A percentile compares a stretch with the other conserved stretches of the same genome.
These are phyloP conservation scores for Hexactinellida sp. DNA, from an alignment of 37 sponge, comb jelly and placozoan species.

Conservation along the genomic window DNA sequence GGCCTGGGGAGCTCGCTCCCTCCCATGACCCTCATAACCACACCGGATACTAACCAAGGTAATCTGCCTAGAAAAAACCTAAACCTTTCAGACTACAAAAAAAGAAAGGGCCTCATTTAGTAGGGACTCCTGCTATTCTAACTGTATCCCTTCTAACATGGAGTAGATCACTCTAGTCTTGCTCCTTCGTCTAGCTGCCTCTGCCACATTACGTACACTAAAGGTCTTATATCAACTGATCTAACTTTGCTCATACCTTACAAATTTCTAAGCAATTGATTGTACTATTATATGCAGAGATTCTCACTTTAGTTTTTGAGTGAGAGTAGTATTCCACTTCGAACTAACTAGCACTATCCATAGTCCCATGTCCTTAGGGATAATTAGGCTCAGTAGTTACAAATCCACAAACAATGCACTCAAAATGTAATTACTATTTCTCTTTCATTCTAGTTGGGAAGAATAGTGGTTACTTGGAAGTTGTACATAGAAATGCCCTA, in stretches of 20 bases:
- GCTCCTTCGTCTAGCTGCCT: background rate
- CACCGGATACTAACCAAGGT: conserved; percentile 24
- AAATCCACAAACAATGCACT: background rate
- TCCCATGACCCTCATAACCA: background rate
- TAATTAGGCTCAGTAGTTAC: background rate
- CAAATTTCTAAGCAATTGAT: background rate
- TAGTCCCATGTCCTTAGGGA: background rate
- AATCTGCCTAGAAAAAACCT: conserved; percentile 55
- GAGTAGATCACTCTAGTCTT: too few relatives aligned
- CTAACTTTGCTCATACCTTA: background rate
- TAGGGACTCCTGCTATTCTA: background rate
- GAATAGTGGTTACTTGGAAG: too few relatives aligned
- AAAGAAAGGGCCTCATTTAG: conserved; percentile 81
- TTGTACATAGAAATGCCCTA: conserved; percentile 85
- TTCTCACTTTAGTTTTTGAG: background rate
- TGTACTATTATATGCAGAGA: background rate
- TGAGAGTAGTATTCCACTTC: background rate
- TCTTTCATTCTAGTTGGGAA: background rate
- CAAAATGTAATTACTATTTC: background rate
- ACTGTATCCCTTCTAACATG: background rate
- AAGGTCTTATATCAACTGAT: background rate
- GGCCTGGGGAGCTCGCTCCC: conserved; percentile 21
- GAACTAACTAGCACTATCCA: background rate
- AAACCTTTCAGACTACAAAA: conserved; percentile 95
- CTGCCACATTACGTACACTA: background rate